Conservation (phyloP, 2,113 vertebrate species). For the Trinectes maculatus region DNA sequence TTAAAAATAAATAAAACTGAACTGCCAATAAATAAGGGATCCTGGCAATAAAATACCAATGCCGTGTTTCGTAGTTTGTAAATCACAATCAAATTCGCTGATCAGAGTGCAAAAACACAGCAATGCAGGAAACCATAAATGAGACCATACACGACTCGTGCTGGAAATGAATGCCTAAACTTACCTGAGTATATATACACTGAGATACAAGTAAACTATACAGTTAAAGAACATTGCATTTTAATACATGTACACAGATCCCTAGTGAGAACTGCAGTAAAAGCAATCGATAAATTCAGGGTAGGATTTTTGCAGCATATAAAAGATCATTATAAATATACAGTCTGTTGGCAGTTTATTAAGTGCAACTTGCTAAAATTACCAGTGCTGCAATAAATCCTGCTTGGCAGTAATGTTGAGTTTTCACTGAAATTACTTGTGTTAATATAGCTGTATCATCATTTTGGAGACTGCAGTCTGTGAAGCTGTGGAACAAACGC, state of each 20-base stretch:
- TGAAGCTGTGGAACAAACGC: neutral
- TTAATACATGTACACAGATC: neutral
- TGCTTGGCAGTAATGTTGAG: no score
- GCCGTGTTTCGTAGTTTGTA: no score
- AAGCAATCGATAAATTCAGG: neutral
- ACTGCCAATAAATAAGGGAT: no score
- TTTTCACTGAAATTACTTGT: neutral
- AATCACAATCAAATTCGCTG: no score
- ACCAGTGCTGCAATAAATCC: neutral
- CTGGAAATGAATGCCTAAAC: no score
- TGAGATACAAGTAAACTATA: no score
- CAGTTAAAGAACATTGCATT: neutral
- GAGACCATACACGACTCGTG: no score
- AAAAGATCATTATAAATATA: neutral
- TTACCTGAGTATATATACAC: no score
- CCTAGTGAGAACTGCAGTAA: neutral
- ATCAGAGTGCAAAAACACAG: no score
- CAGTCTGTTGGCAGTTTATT: neutral
- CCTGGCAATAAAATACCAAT: no score
- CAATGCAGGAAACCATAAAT: no score
- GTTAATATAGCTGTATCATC: neutral
- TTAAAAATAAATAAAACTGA: no score
- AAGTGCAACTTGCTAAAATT: neutral
- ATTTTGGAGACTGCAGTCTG: neutral
- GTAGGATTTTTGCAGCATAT: neutral